A percentile compares a stretch with the other conserved stretches of the same genome.
These are phyloP conservation scores for Phania funesta DNA, from an alignment of 2,888 invertebrate genomes.

Conservation along the genomic window DNA sequence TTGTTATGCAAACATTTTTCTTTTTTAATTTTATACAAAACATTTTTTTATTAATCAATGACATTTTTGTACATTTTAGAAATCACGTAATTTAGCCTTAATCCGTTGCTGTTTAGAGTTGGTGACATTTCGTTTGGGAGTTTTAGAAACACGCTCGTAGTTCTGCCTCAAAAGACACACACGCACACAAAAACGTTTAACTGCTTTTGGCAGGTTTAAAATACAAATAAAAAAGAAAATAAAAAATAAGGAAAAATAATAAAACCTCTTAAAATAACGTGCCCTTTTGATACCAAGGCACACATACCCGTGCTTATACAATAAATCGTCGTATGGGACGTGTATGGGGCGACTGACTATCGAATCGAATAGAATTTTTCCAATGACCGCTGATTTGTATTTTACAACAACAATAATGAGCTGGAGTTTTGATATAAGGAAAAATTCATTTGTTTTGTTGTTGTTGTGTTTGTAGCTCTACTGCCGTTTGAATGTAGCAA, in stretches of 20 bases:
- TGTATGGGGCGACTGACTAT: slow-evolving; percentile 16
- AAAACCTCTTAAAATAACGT: slow-evolving; percentile 51
- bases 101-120: slow-evolving; percentile 49
- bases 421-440: slow-evolving; percentile 57
- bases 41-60: slow-evolving; percentile 20
- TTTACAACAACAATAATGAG: slow-evolving; percentile 30
- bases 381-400: slow-evolving; percentile 69
- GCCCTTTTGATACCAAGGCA: slow-evolving; percentile 29
- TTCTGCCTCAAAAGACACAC: neutral
- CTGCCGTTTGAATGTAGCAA: slow-evolving; percentile 70
- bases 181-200: slow-evolving; percentile 27
- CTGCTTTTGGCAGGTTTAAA: slow-evolving; percentile 64
- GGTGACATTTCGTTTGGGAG: slow-evolving; percentile 54
- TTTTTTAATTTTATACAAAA: too few species aligned
- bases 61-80: slow-evolving; percentile 37
- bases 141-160: slow-evolving; percentile 23
- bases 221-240: slow-evolving; percentile 17
- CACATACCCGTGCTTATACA: neutral
- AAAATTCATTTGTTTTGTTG: slow-evolving; percentile 24
- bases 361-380: slow-evolving; percentile 50
- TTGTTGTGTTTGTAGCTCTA: slow-evolving; percentile 29
- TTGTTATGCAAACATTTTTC: too few species aligned
- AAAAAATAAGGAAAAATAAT: neutral
- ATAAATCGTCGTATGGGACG: neutral
- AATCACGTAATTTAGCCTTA: slow-evolving; percentile 64